Base-by-base conservation (phyloP, 2,113 vertebrate species). In the Loxodonta africana region DNA sequence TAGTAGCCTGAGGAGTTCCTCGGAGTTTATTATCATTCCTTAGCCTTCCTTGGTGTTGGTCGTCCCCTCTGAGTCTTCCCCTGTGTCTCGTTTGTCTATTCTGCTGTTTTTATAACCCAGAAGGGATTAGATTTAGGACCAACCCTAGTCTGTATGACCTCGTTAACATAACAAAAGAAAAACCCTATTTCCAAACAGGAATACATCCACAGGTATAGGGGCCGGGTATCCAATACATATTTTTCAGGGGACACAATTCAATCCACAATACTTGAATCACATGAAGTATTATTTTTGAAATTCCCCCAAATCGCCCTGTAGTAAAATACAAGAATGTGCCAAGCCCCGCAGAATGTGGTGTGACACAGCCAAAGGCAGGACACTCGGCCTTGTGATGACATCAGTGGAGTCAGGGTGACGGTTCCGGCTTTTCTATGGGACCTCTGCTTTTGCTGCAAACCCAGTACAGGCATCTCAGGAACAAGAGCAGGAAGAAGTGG, bases 221-320 rank as follows among this genome's bases (percentile, higher is more conserved):
- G 26, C 69, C 17, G 37, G 69, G 33, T 5, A 12, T n/a, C 33
- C n/a, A 73, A 73, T 7, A 37, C 69, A 73, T 73, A 37, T 37
- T 73, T n/a, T 37, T 18, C 20, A 4, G 8, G 67, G 33, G 33
- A 17, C 69, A 73, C 15, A 37, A 73, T 33, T 14, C 10, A 33
- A 71, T 37, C 9, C 69, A 37, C 69, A 62, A 62, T 20, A 73
- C 10, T 28, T 37, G 69, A 0, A 11, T 37, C 14, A n/a, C n/a
- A 73, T 18, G n/a, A 69, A 57, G 26, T 53, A 28, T 44, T 57
- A 33, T 37, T 74, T 95, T 73, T 80, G 74, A 85, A 78, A 94
- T 86, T 9, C 14, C 74, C 53, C 26, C 21, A n/a, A 60, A 65
- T 44, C n/a, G 60, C 62, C n/a, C 37, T 37, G 41, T 23, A 0